A percentile compares a stretch with the other conserved stretches of the same genome.
phyloP scores from a whole-genome alignment of 2,797 vertebrate species.

The Trachops cirrhosus region DNA sequence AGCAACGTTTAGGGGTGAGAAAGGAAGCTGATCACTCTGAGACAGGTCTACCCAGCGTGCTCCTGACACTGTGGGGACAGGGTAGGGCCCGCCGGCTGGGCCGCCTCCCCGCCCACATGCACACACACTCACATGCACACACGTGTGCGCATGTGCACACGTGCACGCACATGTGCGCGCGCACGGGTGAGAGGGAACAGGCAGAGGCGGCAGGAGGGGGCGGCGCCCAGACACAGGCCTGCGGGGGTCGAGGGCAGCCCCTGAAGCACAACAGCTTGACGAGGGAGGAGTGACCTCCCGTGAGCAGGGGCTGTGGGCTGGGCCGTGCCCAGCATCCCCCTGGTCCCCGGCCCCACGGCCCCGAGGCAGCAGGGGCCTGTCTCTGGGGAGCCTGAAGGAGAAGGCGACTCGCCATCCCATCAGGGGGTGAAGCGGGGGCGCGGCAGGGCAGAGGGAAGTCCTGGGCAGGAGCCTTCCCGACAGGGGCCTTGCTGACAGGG shows the following conservation, averaged over 20 bases:
- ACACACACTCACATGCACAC: no score
- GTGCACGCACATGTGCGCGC: no score
- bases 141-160: no score
- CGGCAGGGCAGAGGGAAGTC: no score
- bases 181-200: no score
- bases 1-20: not conserved
- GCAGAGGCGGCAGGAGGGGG: no score
- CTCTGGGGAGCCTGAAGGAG: not conserved
- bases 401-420: no score
- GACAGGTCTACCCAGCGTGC: fast-evolving
- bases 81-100: not conserved
- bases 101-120: not conserved
- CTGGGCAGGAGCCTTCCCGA: no score
- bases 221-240: not conserved
- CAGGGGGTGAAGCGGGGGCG: no score
- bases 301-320: not conserved
- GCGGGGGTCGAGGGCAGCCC: not conserved
- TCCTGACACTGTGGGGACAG: not conserved
- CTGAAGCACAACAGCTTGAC: fast-evolving
- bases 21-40: fast-evolving
- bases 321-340: not conserved
- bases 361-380: not conserved
- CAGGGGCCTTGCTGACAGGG: no score
- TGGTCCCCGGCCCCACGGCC: no score
- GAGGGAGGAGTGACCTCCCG: not conserved